Percentiles rank a stretch among this genome's conserved stretches.
phyloP scores from a whole-genome alignment of 2,888 invertebrate genomes.

The Tipula unca region DNA sequence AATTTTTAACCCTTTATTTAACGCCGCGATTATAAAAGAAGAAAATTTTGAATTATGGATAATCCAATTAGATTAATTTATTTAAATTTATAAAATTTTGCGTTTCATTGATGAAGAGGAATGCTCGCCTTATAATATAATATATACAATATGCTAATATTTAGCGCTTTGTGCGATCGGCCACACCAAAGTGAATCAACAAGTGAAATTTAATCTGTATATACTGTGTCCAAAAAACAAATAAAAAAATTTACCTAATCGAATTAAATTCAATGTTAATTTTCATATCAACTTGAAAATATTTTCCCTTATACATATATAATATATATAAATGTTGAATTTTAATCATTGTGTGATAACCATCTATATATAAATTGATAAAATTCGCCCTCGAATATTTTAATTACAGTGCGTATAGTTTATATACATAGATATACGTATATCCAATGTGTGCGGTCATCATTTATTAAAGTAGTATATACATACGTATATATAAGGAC shows the following conservation, averaged over 20 bases:
- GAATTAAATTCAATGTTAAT: background rate
- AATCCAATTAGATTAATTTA: constrained; percentile 8
- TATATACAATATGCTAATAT: background rate
- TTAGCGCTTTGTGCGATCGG: background rate
- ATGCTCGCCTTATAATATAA: background rate
- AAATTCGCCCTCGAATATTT: background rate
- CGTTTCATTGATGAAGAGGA: background rate
- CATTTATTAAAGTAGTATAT: background rate
- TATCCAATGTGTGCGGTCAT: background rate
- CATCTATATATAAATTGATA: background rate
- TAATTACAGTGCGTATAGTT: background rate
- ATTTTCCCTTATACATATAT: background rate
- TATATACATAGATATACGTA: too few species aligned
- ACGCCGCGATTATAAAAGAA: background rate
- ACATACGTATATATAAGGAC: background rate
- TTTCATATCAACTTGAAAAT: background rate
- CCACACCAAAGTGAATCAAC: background rate
- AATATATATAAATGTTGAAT: background rate
- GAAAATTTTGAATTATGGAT: background rate
- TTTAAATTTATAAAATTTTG: background rate
- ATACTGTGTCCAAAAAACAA: background rate
- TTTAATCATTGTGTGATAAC: background rate
- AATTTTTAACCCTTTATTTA: background rate
- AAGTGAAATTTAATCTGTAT: background rate
- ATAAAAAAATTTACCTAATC: background rate